Base-by-base conservation (phyloP, 2,113 vertebrate genomes). In the Lates calcarifer region DNA sequence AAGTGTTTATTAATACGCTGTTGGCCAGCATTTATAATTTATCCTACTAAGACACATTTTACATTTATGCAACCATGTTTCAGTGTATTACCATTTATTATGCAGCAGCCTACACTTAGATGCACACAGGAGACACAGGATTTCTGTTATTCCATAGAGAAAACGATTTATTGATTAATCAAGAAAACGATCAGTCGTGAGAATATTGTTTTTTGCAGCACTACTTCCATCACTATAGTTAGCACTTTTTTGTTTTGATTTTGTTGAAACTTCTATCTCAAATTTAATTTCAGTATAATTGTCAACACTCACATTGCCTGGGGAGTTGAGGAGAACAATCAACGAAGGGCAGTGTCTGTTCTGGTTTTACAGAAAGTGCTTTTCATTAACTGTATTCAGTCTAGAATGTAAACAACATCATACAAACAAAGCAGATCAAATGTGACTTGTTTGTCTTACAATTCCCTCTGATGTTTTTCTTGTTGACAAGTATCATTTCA, bases 401-500 rank as follows among this genome's bases (percentile, higher is more conserved):
- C 45, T 12, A n/a, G 43, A 26, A 24, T 9, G 13, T 77, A 66
- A 83, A 69, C 56, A 62, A 11, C 33, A 51, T 35, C 33, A 14
- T 58, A 26, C 35, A 55, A 24, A 33, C 53, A 69, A 57, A 55
- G 29, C 37, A 37, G 28, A 70, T 57, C 26, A 62, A 41, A 62
- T 24, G 13, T 39, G 4, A n/a, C 20, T 15, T 61, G 33, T 69
- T 55, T 53, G 53, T 55, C 14, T 47, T 24, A 39, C 41, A 17
- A 13, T 61, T 61, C 33, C 33, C 35, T 66, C 26, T 43, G 41
- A 66, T 51, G 26, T 60, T 24, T 68, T 72, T 47, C 41, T 9
- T 14, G 15, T 45, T 60, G 11, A 41, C 43, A 58, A 39, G 39
- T 55, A 26, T 56, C 24, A 8, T 62, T 81, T 79, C 17, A 79